A percentile compares a stretch with the other conserved stretches of the same genome.
Evolutionary conservation across 2,888 invertebrate species (phyloP).

Genomic region (Aethes cnicana): DNA sequence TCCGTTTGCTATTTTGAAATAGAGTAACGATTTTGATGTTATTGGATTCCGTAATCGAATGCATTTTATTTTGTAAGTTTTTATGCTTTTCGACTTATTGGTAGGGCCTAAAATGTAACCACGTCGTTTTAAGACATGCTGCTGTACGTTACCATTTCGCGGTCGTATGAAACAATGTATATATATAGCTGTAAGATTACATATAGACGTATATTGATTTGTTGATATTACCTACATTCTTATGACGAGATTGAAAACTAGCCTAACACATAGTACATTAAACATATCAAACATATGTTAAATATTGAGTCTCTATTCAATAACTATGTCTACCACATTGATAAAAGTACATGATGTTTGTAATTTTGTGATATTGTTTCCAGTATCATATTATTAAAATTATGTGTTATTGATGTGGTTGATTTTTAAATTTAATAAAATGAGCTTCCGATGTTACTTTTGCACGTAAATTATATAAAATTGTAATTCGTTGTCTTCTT

Average conservation of each 20-base stretch:
- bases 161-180: slow-evolving; percentile 59
- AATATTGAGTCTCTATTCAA: slow-evolving; percentile 42
- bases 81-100: slow-evolving; percentile 48
- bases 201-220: slow-evolving; percentile 51
- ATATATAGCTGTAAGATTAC: slow-evolving; percentile 51
- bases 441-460: slow-evolving; percentile 74
- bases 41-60: slow-evolving; percentile 12
- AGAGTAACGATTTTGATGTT: not conserved
- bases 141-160: slow-evolving; percentile 66
- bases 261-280: slow-evolving; percentile 75
- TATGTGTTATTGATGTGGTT: slow-evolving; percentile 22
- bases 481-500: slow-evolving; percentile 47
- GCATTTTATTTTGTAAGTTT: slow-evolving; percentile 29
- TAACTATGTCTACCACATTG: slow-evolving; percentile 43
- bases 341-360: slow-evolving; percentile 36
- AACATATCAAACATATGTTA: slow-evolving; percentile 75
- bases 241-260: slow-evolving; percentile 60
- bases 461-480: slow-evolving; percentile 52
- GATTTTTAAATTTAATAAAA: slow-evolving; percentile 33
- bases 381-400: not conserved
- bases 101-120: slow-evolving; percentile 72
- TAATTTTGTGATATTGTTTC: slow-evolving; percentile 25
- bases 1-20: not conserved
- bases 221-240: slow-evolving; percentile 58
- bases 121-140: slow-evolving; percentile 45